Evolutionary conservation across 2,797 vertebrate species (phyloP), one percentile per base, ranked within the genome.

Genomic region (Rousettus madagascariensis): DNA sequence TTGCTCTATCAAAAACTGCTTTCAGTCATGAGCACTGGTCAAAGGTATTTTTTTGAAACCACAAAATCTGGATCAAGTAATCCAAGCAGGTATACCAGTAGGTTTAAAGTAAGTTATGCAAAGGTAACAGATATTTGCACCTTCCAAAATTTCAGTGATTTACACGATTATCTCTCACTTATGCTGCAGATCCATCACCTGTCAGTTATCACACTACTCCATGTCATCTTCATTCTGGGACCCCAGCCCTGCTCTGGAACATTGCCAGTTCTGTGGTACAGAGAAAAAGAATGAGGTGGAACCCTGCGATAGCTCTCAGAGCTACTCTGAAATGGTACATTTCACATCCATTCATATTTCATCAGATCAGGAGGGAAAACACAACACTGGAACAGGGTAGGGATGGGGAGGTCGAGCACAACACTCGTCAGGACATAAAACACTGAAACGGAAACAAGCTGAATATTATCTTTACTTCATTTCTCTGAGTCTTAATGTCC

Each of bases 361-460:
- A 69, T 6, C 87, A 38, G 43, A 36, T 74, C 4, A 19, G 6
- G 51, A 69, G 1, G 36, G 82, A n/a, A 2, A 87, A 12, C 22
- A 24, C 16, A 17, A 61, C 20, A 63, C 0, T 22, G 5, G 19
- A 87, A 94, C 8, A 28, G 20, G 30, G 15, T 6, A 2, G 24
- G 7, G 8, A 12, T 7, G 6, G 36, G 53, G 19, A 2, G 16
- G 17, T 13, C 30, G 41, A 8, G 8, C 12, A 0, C 0, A 41
- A 24, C 1, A 6, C 22, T 8, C 55, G 26, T 43, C 36, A 79
- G 59, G 8, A 20, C 46, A 72, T 38, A 41, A 51, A 78, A 33
- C 30, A 3, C 6, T 9, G 1, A 55, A 28, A 3, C 10, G 63
- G 22, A 69, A 72, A 82, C 19, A 10, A 78, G 7, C 5, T 57